Conservation (phyloP, 2,113 vertebrate species). For the Cyprinodon brontotheroides region DNA sequence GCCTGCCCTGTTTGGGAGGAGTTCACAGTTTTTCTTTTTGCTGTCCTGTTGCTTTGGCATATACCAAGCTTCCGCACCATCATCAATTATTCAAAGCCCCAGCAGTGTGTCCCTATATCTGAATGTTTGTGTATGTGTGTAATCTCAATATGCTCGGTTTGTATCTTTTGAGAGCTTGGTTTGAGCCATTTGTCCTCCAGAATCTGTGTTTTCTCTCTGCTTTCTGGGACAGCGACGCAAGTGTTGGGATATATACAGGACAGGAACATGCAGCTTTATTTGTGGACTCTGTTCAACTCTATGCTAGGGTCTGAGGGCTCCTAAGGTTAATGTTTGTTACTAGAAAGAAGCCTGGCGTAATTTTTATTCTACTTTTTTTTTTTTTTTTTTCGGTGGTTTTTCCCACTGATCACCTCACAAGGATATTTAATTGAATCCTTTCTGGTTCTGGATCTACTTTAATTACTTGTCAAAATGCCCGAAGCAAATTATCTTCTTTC, state of each 20-base stretch:
- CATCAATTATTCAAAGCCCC: conserved; percentile 87
- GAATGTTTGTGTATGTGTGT: conserved; percentile 5
- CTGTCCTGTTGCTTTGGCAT: conserved; percentile 83
- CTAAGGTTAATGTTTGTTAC: conserved; percentile 30
- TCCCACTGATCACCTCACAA: conserved; percentile 12
- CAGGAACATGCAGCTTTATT: conserved; percentile 17
- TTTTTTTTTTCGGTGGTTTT: conserved; percentile 4
- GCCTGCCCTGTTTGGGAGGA: conserved; percentile 88
- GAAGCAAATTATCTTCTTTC: conserved; percentile 96
- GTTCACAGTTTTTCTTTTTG: conserved; percentile 78
- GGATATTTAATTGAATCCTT: conserved; percentile 23
- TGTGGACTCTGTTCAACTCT: conserved; percentile 10
- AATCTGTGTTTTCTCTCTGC: conserved; percentile 21
- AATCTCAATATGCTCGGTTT: conserved; percentile 51
- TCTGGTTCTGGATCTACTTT: conserved; percentile 45
- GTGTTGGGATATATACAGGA: conserved; percentile 35
- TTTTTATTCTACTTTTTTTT: conserved; percentile 30
- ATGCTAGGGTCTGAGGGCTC: conserved; percentile 7
- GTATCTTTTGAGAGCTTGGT: conserved; percentile 38
- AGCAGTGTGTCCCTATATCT: conserved; percentile 45
- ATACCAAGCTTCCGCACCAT: conserved; percentile 73
- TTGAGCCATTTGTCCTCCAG: conserved; percentile 25
- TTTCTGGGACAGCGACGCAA: conserved; percentile 25
- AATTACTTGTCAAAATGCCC: conserved; percentile 86
- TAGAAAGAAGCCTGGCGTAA: conserved; percentile 3